phyloP scores from a whole-genome alignment of 2,797 vertebrate species.

The Heterohyrax brucei region DNA sequence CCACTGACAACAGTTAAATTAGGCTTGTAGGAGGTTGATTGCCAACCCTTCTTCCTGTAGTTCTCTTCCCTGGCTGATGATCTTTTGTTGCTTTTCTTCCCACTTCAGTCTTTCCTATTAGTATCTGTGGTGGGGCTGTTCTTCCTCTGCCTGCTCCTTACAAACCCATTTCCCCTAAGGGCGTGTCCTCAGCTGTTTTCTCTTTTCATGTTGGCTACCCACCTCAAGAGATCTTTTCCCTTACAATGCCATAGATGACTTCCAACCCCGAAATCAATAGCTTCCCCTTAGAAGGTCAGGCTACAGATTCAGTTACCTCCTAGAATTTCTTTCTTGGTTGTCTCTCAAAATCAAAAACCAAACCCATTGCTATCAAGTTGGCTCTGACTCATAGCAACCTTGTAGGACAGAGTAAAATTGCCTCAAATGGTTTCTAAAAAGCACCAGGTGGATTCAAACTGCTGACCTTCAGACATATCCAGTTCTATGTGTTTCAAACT shows the following conservation, averaged over 20 bases:
- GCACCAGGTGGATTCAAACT: too few relatives aligned
- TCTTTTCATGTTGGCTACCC: neutral
- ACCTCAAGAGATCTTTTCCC: neutral
- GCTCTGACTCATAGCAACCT: too few relatives aligned
- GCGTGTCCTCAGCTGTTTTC: neutral
- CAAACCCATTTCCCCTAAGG: neutral
- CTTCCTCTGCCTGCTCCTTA: neutral
- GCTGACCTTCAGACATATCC: neutral
- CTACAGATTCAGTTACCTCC: conserved; percentile 55
- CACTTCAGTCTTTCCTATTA: neutral
- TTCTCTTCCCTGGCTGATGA: neutral
- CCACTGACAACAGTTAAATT: neutral
- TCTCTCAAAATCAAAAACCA: neutral
- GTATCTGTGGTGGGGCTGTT: neutral
- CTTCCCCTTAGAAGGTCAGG: conserved; percentile 8
- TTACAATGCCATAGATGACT: neutral
- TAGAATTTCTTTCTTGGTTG: conserved; percentile 40
- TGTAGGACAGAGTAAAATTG: too few relatives aligned
- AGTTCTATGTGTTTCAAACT: neutral
- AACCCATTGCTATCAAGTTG: too few relatives aligned
- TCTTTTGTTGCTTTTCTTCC: neutral
- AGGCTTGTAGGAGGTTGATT: neutral
- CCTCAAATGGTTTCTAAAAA: too few relatives aligned
- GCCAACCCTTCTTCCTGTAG: neutral
- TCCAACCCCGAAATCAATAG: conserved; percentile 15